These are phyloP conservation scores for Emydura subglobosa DNA, from an alignment of 2,113 vertebrate species.

Conservation along the genomic window DNA sequence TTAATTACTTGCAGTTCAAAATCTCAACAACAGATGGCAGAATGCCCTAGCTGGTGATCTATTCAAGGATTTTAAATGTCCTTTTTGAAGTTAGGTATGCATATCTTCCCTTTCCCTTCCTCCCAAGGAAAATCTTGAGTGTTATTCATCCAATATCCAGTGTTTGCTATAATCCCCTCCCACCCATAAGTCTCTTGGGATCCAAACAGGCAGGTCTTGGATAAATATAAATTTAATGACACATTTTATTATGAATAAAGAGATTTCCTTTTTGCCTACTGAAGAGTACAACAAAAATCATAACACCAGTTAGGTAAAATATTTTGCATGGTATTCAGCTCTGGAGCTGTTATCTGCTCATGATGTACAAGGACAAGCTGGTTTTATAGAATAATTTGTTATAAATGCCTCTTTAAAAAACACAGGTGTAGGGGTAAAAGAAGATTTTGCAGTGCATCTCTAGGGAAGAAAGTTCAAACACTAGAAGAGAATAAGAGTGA, in stretches of 20 bases:
- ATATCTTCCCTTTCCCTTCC: neutral
- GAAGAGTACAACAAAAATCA: fast-evolving
- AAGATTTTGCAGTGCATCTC: fast-evolving
- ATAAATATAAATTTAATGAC: neutral
- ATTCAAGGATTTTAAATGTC: neutral
- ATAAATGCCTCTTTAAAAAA: neutral
- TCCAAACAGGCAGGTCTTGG: neutral
- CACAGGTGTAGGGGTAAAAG: neutral
- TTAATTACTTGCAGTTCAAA: conserved; percentile 69
- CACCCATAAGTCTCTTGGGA: neutral
- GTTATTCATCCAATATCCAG: fast-evolving
- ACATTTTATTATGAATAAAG: fast-evolving
- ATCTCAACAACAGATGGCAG: conserved; percentile 75
- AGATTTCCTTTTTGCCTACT: fast-evolving
- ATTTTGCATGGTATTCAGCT: neutral
- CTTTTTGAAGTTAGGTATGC: neutral
- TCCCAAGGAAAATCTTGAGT: neutral
- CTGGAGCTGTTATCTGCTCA: neutral
- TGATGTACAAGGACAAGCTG: neutral
- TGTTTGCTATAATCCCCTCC: fast-evolving
- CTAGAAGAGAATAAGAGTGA: neutral
- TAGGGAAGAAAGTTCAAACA: neutral
- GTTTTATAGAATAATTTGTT: fast-evolving
- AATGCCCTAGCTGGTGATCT: conserved; percentile 48
- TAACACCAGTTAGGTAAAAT: fast-evolving